These are phyloP conservation scores for Sarotherodon lohbergeri DNA, from an alignment of 2,113 vertebrate genomes.

Conservation along the genomic window DNA sequence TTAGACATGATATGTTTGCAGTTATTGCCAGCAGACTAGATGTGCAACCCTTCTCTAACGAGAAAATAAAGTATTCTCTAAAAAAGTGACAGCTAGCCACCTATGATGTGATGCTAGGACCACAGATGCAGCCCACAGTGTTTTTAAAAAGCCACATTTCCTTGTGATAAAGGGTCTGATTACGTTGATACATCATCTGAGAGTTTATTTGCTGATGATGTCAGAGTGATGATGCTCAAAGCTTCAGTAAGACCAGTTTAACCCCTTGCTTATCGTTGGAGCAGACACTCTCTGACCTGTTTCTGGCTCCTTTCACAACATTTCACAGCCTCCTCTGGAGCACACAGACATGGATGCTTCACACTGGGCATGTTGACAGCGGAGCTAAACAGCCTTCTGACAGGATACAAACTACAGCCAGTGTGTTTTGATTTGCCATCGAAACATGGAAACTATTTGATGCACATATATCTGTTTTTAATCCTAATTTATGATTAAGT, in stretches of 20 bases:
- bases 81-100: neutral
- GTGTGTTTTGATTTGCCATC: neutral
- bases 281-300: accelerated
- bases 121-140: neutral
- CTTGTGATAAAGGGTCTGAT: neutral
- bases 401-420: neutral
- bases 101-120: neutral
- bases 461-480: neutral
- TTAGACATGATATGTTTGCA: neutral
- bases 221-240: neutral
- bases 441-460: neutral
- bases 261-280: neutral
- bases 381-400: neutral
- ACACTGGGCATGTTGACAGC: accelerated
- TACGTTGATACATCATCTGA: neutral
- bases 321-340: neutral
- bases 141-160: neutral
- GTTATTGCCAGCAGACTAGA: neutral
- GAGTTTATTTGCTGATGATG: neutral
- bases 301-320: neutral
- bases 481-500: neutral
- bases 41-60: neutral
- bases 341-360: neutral
- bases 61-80: neutral
- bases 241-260: neutral